These are phyloP conservation scores for Monopterus albus DNA, from an alignment of 2,113 vertebrate genomes.

Conservation along the genomic window DNA sequence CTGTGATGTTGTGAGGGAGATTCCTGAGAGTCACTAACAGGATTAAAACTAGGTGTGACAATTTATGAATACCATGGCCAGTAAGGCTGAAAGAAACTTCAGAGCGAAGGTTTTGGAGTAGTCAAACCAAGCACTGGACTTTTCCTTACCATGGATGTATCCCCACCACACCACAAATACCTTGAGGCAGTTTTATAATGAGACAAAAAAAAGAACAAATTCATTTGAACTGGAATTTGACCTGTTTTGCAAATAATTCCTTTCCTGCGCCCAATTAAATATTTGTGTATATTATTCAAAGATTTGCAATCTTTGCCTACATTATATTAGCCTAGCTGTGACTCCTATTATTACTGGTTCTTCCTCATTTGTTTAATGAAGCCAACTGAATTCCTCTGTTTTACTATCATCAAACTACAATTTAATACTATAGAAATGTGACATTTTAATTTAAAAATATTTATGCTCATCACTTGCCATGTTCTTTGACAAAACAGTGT, in stretches of 20 bases:
- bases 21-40: slow-evolving; percentile 49
- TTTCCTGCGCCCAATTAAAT: background rate
- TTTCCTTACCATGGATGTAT: background rate
- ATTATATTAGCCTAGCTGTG: background rate
- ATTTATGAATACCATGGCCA: slow-evolving; percentile 49
- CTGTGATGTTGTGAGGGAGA: slow-evolving; percentile 33
- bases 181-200: too few species aligned
- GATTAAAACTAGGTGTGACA: slow-evolving; percentile 59
- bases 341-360: background rate
- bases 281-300: background rate
- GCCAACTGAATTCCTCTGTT: background rate
- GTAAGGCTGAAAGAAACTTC: slow-evolving; percentile 2
- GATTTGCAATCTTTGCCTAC: background rate
- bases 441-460: background rate
- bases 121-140: background rate
- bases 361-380: slow-evolving; percentile 2
- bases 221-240: background rate
- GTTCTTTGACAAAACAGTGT: too few species aligned
- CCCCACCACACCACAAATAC: background rate
- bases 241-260: background rate
- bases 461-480: background rate
- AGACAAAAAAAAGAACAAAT: background rate
- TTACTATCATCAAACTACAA: background rate
- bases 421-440: background rate
- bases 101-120: slow-evolving; percentile 9